Percentiles rank a stretch among this genome's conserved stretches.
These are phyloP conservation scores for Eudemis profundana DNA, from an alignment of 2,888 invertebrate genomes.

Conservation along the genomic window DNA sequence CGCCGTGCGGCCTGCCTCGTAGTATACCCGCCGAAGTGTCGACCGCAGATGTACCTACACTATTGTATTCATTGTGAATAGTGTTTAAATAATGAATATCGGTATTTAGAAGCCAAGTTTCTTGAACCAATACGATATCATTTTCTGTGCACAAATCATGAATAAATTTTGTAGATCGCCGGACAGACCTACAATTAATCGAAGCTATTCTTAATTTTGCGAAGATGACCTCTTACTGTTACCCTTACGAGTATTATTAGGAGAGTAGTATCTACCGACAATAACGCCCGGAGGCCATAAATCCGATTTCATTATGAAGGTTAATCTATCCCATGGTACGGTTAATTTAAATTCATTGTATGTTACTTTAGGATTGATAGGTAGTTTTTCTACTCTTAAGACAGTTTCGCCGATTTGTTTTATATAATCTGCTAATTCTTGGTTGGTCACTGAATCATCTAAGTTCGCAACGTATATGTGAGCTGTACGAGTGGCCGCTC, in stretches of 20 bases:
- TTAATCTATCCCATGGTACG: conserved; percentile 6
- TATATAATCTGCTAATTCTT: not conserved
- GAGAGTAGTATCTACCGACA: conserved; percentile 18
- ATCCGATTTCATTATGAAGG: not conserved
- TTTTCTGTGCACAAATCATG: too few species aligned
- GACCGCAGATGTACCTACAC: too few species aligned
- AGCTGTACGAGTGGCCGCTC: conserved; percentile 8
- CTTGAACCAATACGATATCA: too few species aligned
- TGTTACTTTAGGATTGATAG: not conserved
- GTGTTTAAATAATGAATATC: too few species aligned
- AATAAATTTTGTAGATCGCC: too few species aligned
- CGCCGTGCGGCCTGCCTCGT: too few species aligned
- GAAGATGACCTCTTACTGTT: not conserved
- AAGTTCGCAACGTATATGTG: conserved; percentile 1
- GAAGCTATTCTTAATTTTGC: not conserved
- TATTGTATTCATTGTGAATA: too few species aligned
- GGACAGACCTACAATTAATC: too few species aligned
- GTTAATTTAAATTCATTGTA: conserved; percentile 14
- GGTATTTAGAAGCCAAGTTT: too few species aligned
- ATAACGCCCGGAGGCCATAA: conserved; percentile 7
- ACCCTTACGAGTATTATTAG: conserved; percentile 16
- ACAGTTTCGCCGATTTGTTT: not conserved
- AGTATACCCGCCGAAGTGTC: too few species aligned
- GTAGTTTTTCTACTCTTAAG: conserved; percentile 14
- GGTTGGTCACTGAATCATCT: not conserved